Evolutionary conservation across 1,140 invertebrate species (phyloP).

Genomic region (Drosophila guanche): DNA sequence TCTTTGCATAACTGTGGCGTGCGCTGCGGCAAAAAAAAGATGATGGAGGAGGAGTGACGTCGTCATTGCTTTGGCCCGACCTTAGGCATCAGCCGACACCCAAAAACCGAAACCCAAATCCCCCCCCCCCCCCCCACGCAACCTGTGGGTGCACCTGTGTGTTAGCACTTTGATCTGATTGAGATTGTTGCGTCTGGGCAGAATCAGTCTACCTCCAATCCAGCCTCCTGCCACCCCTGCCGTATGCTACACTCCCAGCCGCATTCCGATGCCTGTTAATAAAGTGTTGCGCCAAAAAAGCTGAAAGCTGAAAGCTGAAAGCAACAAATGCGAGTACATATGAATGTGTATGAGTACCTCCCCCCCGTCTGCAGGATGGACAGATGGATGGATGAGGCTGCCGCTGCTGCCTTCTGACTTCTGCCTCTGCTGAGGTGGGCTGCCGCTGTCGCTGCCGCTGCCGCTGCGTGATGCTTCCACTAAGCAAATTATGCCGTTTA

Average conservation of each 20-base stretch:
- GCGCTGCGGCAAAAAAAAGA: slow-evolving; percentile 53
- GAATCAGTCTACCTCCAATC: slow-evolving; percentile 37
- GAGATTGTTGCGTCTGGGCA: slow-evolving; percentile 64
- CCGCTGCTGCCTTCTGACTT: slow-evolving; percentile 2
- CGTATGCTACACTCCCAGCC: slow-evolving; percentile 8
- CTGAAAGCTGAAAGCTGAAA: slow-evolving; percentile 59
- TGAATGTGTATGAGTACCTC: slow-evolving; percentile 1
- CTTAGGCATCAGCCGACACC: slow-evolving; percentile 46
- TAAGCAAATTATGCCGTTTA: slow-evolving; percentile 76
- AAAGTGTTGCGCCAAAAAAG: slow-evolving; percentile 65
- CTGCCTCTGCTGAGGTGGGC: slow-evolving; percentile 21
- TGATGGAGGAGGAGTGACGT: slow-evolving; percentile 59
- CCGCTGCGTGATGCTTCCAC: slow-evolving; percentile 67
- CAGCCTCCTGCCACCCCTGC: slow-evolving; percentile 7
- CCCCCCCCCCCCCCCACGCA: no score
- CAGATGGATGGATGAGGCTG: slow-evolving; percentile 53
- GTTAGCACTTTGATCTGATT: slow-evolving; percentile 71
- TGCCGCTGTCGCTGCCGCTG: slow-evolving; percentile 18
- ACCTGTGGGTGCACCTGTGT: slow-evolving; percentile 54
- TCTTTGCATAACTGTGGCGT: slow-evolving; percentile 67
- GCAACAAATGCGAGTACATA: slow-evolving; percentile 59
- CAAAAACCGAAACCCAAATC: slow-evolving; percentile 4
- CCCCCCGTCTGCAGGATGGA: slow-evolving; percentile 13
- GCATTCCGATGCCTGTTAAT: slow-evolving; percentile 74
- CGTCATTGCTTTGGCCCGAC: slow-evolving; percentile 40